Evolutionary conservation across 2,113 vertebrate genomes (phyloP).

Genomic region (Eublepharis macularius): DNA sequence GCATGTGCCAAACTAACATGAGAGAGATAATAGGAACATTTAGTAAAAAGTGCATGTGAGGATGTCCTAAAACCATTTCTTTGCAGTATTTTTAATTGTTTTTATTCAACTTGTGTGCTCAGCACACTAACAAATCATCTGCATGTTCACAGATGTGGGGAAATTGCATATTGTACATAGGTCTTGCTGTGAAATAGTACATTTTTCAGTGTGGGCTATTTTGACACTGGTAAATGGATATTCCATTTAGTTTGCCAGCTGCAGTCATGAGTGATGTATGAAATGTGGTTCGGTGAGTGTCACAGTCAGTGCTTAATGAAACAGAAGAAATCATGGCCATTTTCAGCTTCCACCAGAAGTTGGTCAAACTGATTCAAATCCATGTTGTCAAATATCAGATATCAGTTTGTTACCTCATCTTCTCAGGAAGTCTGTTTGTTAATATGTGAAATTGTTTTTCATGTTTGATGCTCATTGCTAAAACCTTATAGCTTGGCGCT

Average conservation of each 20-base stretch:
- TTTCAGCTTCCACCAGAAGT: too few species aligned
- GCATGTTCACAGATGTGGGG: not conserved
- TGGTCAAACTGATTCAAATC: too few species aligned
- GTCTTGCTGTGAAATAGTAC: not conserved
- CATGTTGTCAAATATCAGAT: too few species aligned
- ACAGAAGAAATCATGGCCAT: too few species aligned
- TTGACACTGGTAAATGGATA: not conserved
- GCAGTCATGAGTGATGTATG: too few species aligned
- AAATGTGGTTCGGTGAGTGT: not conserved
- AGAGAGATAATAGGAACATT: not conserved
- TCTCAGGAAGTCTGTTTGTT: too few species aligned
- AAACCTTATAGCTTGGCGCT: too few species aligned
- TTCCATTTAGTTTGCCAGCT: not conserved
- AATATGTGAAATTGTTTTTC: too few species aligned
- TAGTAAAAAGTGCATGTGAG: not conserved
- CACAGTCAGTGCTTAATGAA: not conserved
- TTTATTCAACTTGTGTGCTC: not conserved
- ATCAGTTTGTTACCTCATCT: too few species aligned
- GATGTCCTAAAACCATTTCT: not conserved
- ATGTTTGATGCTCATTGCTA: too few species aligned
- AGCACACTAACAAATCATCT: not conserved
- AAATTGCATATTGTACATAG: not conserved
- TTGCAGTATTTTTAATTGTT: not conserved
- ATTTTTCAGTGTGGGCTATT: not conserved
- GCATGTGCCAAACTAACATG: not conserved